phyloP scores from a whole-genome alignment of 2,888 invertebrate genomes.

The Drosophila cognata region DNA sequence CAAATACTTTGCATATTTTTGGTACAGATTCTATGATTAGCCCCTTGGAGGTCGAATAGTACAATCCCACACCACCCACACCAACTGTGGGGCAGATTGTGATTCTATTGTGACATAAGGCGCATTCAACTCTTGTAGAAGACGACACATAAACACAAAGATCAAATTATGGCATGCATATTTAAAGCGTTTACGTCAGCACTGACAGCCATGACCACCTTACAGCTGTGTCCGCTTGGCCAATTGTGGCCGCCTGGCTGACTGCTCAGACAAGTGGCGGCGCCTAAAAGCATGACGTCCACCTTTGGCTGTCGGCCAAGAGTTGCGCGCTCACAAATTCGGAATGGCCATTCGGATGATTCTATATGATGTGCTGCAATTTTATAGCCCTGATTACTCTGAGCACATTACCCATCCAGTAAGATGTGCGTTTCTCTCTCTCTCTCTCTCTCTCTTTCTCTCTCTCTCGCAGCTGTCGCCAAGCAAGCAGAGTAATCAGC shows the following conservation, averaged over 20 bases:
- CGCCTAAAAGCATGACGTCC: constrained; percentile 74
- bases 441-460: not conserved
- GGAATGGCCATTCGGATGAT: constrained; percentile 14
- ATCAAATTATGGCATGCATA: constrained; percentile 50
- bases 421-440: not conserved
- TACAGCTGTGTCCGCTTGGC: constrained; percentile 35
- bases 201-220: constrained; percentile 69
- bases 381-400: constrained; percentile 42
- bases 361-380: constrained; percentile 44
- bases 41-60: constrained; percentile 44
- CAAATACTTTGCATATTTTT: constrained; percentile 47
- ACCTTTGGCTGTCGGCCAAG: constrained; percentile 68
- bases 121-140: constrained; percentile 59
- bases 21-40: constrained; percentile 53
- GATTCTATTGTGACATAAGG: constrained; percentile 63
- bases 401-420: constrained; percentile 36
- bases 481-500: constrained; percentile 46
- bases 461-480: constrained; percentile 31
- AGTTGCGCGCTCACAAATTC: constrained; percentile 47
- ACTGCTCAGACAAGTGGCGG: constrained; percentile 64
- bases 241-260: constrained; percentile 48
- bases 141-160: not conserved
- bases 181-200: constrained; percentile 75
- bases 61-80: not conserved
- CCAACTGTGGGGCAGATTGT: not conserved